Conservation (phyloP, 2,113 vertebrate species). For the Danio rerio region DNA sequence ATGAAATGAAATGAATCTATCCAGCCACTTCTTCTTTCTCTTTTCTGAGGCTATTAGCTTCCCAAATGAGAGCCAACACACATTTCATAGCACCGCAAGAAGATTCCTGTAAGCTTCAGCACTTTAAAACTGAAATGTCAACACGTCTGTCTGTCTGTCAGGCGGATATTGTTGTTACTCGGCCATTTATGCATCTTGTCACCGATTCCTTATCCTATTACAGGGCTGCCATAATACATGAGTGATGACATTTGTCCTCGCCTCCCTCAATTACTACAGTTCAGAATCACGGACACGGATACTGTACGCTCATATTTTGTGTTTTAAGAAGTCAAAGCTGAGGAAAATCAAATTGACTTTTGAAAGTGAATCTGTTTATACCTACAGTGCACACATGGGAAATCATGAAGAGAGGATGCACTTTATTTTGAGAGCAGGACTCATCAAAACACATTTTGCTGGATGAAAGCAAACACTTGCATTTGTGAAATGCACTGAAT, state of each 20-base stretch:
- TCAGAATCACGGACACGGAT: background rate
- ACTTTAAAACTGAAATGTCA: background rate
- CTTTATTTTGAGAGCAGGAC: constrained; percentile 3
- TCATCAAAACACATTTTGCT: background rate
- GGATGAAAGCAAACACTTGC: constrained; percentile 14
- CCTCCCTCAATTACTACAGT: background rate
- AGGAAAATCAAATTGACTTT: background rate
- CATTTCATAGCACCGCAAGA: background rate
- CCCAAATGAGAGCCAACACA: background rate
- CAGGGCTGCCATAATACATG: constrained; percentile 6
- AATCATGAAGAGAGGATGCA: background rate
- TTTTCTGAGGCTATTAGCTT: background rate
- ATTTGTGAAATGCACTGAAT: background rate
- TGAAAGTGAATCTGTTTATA: background rate
- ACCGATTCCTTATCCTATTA: constrained; percentile 18
- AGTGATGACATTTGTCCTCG: constrained; percentile 1
- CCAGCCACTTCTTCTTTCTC: background rate
- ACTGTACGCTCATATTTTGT: background rate
- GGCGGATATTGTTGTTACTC: background rate
- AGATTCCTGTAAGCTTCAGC: background rate
- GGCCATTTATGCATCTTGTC: background rate
- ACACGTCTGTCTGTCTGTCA: background rate
- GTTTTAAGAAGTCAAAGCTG: background rate
- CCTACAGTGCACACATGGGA: background rate
- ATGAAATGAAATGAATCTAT: background rate